Evolutionary conservation across 2,888 invertebrate species (phyloP).

Genomic region (Euproctis similis): DNA sequence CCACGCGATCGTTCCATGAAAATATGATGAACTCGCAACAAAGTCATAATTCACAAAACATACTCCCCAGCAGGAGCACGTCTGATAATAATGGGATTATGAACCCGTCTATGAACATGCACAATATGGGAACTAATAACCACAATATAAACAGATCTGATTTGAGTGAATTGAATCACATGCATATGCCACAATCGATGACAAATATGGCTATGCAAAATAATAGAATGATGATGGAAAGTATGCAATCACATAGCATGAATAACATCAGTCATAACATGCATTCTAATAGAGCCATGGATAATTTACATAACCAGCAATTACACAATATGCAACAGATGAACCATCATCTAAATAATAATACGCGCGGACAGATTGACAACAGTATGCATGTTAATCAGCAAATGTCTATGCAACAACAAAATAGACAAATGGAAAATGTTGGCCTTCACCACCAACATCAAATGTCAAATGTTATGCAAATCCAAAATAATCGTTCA

Average conservation of each 20-base stretch:
- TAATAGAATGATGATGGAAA: constrained; percentile 66
- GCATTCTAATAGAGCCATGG: constrained; percentile 60
- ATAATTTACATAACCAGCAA: constrained; percentile 59
- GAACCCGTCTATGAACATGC: constrained; percentile 63
- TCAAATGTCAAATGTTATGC: constrained; percentile 65
- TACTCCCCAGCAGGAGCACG: constrained; percentile 53
- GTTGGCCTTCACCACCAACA: constrained; percentile 61
- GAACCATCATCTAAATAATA: constrained; percentile 56
- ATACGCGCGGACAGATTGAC: constrained; percentile 50
- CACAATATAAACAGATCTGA: constrained; percentile 55
- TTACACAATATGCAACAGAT: constrained; percentile 64
- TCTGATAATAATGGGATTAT: constrained; percentile 52
- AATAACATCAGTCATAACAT: constrained; percentile 58
- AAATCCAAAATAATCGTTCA: constrained; percentile 57
- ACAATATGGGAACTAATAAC: constrained; percentile 48
- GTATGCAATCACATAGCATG: constrained; percentile 57
- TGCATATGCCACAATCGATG: constrained; percentile 63
- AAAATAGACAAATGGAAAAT: constrained; percentile 61
- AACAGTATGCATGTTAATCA: constrained; percentile 61
- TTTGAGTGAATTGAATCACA: constrained; percentile 56
- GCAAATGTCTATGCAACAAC: constrained; percentile 60
- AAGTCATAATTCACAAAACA: constrained; percentile 47
- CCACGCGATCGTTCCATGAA: constrained; percentile 56
- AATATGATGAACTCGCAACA: constrained; percentile 49
- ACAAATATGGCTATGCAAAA: constrained; percentile 59